Evolutionary conservation across 2,797 vertebrate species (phyloP).

Genomic region (Cetoscarus ocellatus): DNA sequence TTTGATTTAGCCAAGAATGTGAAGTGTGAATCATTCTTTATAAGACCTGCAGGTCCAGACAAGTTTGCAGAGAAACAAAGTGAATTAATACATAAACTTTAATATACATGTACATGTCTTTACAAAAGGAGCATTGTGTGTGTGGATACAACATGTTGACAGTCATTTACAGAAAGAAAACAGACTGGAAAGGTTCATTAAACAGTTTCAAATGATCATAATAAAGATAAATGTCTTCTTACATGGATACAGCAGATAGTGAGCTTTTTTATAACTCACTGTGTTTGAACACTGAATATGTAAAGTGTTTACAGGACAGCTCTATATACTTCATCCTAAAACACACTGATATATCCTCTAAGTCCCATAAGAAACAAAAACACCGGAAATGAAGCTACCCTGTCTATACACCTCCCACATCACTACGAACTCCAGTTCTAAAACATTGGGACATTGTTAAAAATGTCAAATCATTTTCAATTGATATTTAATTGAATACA

Average conservation of each 20-base stretch:
- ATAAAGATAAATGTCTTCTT: slow-evolving; percentile 36
- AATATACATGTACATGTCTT: slow-evolving; percentile 56
- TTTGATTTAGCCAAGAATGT: slow-evolving; percentile 10
- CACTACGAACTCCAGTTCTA: too few relatives aligned
- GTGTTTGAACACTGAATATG: slow-evolving; percentile 53
- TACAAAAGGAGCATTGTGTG: slow-evolving; percentile 74
- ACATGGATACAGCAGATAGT: slow-evolving; percentile 42
- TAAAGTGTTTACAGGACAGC: slow-evolving; percentile 50
- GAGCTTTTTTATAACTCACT: slow-evolving; percentile 25
- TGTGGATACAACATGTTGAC: slow-evolving; percentile 69
- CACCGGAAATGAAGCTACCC: slow-evolving; percentile 14
- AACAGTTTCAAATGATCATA: slow-evolving; percentile 57
- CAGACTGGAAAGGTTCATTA: slow-evolving; percentile 60
- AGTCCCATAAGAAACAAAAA: slow-evolving; percentile 20
- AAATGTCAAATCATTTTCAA: too few relatives aligned
- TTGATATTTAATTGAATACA: too few relatives aligned
- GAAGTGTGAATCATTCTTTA: slow-evolving; percentile 13
- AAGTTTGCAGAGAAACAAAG: slow-evolving; percentile 6
- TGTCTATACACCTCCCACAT: neutral
- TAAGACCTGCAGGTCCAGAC: slow-evolving; percentile 1
- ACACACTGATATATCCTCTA: slow-evolving; percentile 18
- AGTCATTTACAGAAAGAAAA: slow-evolving; percentile 68
- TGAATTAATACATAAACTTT: slow-evolving; percentile 66
- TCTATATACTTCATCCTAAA: slow-evolving; percentile 34
- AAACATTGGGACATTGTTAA: too few relatives aligned